Percentiles rank a stretch among this genome's conserved stretches.
These are phyloP conservation scores for Orestias chungarensis DNA, from an alignment of 2,797 vertebrate genomes.

Conservation along the genomic window DNA sequence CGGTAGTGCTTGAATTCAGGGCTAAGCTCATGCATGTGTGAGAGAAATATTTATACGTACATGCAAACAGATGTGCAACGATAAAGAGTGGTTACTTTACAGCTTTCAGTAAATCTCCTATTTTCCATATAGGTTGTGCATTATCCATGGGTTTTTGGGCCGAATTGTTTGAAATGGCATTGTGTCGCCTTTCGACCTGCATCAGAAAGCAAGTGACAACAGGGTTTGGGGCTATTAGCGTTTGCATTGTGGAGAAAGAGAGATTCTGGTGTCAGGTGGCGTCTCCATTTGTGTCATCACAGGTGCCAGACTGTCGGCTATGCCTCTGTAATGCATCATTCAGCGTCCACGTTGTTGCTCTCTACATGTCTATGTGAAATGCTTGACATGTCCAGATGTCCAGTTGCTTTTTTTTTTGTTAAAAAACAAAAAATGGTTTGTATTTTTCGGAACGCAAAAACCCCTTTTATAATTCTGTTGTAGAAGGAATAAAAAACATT, in stretches of 20 bases:
- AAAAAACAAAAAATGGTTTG: too few species aligned
- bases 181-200: conserved; percentile 39
- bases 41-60: conserved; percentile 6
- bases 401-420: too few species aligned
- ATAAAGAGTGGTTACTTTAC: conserved; percentile 24
- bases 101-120: background rate
- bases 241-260: conserved; percentile 48
- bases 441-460: too few species aligned
- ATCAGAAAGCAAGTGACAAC: conserved; percentile 56
- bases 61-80: conserved; percentile 9
- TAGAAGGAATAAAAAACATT: too few species aligned
- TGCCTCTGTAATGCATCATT: conserved; percentile 59
- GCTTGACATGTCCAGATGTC: conserved; percentile 26
- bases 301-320: conserved; percentile 62
- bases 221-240: conserved; percentile 53
- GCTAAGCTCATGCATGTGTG: conserved; percentile 14
- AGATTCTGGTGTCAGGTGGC: conserved; percentile 67
- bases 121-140: conserved; percentile 11
- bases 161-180: background rate
- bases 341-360: conserved; percentile 19
- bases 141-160: background rate
- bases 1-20: conserved; percentile 44
- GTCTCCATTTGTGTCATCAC: conserved; percentile 63
- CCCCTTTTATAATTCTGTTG: too few species aligned
- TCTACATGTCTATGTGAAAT: conserved; percentile 6